phyloP scores from a whole-genome alignment of 2,888 invertebrate species.

The Synanthedon formicaeformis region DNA sequence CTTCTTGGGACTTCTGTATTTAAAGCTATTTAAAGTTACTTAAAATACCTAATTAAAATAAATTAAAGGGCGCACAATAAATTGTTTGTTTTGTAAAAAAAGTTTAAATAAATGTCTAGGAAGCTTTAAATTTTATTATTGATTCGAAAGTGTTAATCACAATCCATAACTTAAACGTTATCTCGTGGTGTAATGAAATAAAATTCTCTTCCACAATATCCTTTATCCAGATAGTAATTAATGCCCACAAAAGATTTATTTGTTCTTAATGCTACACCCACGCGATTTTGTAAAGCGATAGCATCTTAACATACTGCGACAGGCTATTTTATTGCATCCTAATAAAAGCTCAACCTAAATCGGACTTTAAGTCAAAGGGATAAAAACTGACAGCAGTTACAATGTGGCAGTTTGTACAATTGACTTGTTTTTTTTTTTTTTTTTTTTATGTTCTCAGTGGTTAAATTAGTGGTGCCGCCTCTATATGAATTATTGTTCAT shows the following conservation, averaged over 20 bases:
- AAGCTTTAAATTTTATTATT: neutral
- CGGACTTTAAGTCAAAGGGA: neutral
- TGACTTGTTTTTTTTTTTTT: conserved; percentile 2
- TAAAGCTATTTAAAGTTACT: no score
- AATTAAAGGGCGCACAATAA: no score
- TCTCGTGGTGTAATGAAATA: conserved; percentile 53
- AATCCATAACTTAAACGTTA: conserved; percentile 47
- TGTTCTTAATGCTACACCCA: conserved; percentile 57
- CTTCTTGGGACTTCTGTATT: no score
- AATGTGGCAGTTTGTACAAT: conserved; percentile 14
- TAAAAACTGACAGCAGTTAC: conserved; percentile 4
- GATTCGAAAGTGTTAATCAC: conserved; percentile 9
- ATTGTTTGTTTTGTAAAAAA: no score
- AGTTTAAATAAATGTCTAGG: neutral
- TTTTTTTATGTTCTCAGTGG: conserved; percentile 12
- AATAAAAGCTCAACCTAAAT: conserved; percentile 4
- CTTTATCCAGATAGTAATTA: conserved; percentile 44
- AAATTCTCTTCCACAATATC: conserved; percentile 26
- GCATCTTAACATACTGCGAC: conserved; percentile 17
- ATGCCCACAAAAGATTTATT: conserved; percentile 48
- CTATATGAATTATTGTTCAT: neutral
- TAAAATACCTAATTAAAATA: no score
- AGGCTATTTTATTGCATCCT: conserved; percentile 18
- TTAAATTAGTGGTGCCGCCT: conserved; percentile 13
- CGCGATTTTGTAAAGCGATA: conserved; percentile 30